phyloP scores from a whole-genome alignment of 2,113 vertebrate species.

The Ptilonorhynchus violaceus region DNA sequence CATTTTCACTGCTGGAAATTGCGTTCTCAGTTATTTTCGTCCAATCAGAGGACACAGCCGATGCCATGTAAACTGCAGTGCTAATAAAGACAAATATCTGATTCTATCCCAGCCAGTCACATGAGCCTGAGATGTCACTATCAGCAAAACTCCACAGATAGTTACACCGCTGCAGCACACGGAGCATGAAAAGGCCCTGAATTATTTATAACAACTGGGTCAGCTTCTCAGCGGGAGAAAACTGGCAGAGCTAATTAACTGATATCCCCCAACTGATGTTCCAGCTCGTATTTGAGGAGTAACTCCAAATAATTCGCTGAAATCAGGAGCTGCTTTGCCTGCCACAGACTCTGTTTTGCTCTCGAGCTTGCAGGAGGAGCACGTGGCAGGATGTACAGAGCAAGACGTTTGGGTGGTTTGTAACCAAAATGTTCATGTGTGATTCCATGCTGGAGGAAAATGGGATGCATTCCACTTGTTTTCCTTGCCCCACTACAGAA shows the following conservation, averaged over 20 bases:
- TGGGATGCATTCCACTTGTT: background rate
- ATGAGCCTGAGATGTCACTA: background rate
- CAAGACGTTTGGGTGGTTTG: background rate
- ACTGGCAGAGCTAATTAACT: conserved; percentile 27
- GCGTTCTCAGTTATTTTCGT: background rate
- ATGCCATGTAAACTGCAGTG: background rate
- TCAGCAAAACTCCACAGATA: background rate
- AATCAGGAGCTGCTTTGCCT: background rate
- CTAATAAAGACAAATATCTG: conserved; percentile 24
- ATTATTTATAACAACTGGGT: conserved; percentile 46
- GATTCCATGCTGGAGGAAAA: background rate
- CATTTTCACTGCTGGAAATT: background rate
- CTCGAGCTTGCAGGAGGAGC: background rate
- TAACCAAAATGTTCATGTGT: background rate
- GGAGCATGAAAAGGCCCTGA: background rate
- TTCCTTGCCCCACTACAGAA: background rate
- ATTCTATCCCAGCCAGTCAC: background rate
- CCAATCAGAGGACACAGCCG: background rate
- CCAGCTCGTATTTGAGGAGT: background rate
- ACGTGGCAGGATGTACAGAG: background rate
- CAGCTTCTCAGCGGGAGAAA: background rate
- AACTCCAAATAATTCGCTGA: background rate
- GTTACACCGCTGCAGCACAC: background rate
- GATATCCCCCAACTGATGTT: background rate
- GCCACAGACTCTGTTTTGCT: background rate